Evolutionary conservation across 2,797 vertebrate species (phyloP), one percentile per base, ranked within the genome.

Genomic region (Rousettus madagascariensis): DNA sequence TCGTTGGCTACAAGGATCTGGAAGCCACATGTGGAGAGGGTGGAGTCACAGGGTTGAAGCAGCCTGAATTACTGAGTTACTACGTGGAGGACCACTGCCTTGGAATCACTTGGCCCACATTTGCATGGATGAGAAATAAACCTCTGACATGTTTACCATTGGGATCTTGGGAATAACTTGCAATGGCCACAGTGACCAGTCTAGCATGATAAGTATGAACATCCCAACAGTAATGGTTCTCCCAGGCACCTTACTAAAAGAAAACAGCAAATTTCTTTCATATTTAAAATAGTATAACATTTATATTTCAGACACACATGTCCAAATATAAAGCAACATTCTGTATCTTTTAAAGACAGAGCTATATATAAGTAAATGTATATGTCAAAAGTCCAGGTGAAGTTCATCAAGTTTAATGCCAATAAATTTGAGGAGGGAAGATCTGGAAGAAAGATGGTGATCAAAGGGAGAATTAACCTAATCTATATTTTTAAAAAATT

Each of bases 81-180:
- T 71, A 30, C 9, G n/a, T 1, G n/a, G 24, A 83, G 13, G 33
- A 86, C 6, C 30, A 10, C 6, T 36, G 46, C 33, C 59, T 72
- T 46, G 16, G 24, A 43, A 15, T 92, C 69, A 87, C 33, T 28
- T 53, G 19, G 28, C 66, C 59, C 83, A 82, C 12, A 19, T 46
- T 4, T 74, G 16, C 36, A 79, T 10, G 61, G 87, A 55, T 71
- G 77, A 91, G 41, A 85, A 92, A 92, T 75, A 92, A 95, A 69
- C 38, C 8, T 78, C 38, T 59, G 19, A 65, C 24, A 4, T 59
- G 36, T 46, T 86, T 74, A 78, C 15, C 61, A 78, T 15, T 72
- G 83, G 85, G 36, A 65, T 33, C 38, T 55, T 63, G 11, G 30
- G 16, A 86, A 83, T 51, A 75, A 86, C 24, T 84, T 28, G 1